Evolutionary conservation across 2,888 invertebrate genomes (phyloP), one percentile per base, ranked within the genome.

Genomic region (Argyresthia albistria): DNA sequence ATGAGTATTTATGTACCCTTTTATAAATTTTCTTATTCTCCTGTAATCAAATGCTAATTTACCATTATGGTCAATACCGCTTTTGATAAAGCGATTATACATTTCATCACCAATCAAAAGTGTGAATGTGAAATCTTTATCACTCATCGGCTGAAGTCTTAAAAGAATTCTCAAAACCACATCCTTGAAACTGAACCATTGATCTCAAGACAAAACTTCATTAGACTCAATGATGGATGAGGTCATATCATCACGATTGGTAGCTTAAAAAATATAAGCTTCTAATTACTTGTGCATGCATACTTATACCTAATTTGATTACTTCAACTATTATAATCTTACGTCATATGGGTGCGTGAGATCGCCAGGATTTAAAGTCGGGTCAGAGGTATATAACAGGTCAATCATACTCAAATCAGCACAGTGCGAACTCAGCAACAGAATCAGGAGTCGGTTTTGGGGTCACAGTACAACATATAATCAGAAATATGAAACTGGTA

Each of bases 401-500:
- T 74, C 73, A 74, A 60, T 63, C 46, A 55, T 63, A 58, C 58
- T 62, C 58, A 25, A 15, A 55, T 50, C 59, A 62, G 59, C 68
- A 70, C 68, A 70, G 67, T 70, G 62, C 57, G 55, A 56, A 54
- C 56, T 60, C 62, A 70, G 64, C 67, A 60, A 73, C 68, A 65
- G 64, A 64, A 68, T 71, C 60, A 64, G 64, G 60, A 56, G 64
- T 67, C 6, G 3, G 3, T 25, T 25, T 25, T 25, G 25, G 25
- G 25, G 25, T 25, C 25, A 25, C 25, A 4, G 25, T 4, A 6
- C 25, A 25, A 25, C 25, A 4, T 25, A 7, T 11, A 46, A 46
- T n/a, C 15, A 14, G 43, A 51, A 80, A 73, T 62, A 86, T 86
- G 86, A 83, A 83, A 76, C 75, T 84, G 83, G 86, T 86, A 83